Evolutionary conservation across 2,113 vertebrate species (phyloP).

Genomic region (Microtus richardsoni): DNA sequence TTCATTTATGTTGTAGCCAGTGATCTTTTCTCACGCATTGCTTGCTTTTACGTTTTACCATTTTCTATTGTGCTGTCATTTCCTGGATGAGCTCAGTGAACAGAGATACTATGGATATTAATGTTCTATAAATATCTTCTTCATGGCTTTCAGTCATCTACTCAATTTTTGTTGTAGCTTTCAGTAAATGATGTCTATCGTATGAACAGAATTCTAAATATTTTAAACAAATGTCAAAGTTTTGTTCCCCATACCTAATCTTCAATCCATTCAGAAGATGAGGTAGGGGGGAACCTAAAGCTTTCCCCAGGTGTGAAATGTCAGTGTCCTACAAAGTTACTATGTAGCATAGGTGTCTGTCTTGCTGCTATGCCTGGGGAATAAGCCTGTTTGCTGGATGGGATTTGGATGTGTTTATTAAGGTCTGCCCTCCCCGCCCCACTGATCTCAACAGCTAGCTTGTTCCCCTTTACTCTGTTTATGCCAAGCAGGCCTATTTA

Average conservation of each 20-base stretch:
- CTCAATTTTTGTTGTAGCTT: conserved; percentile 1
- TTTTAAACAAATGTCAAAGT: conserved; percentile 22
- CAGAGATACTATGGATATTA: not conserved
- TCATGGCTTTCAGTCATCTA: not conserved
- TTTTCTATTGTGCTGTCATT: not conserved
- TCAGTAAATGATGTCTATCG: not conserved
- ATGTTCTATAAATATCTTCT: not conserved
- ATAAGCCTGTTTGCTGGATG: not conserved
- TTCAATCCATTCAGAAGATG: not conserved
- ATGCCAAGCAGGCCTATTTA: not conserved
- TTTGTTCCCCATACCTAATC: conserved; percentile 7
- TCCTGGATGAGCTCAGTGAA: not conserved
- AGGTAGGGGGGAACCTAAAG: not conserved
- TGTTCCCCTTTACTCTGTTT: not conserved
- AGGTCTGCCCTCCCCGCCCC: not conserved
- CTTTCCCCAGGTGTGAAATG: not conserved
- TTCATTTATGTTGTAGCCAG: not conserved
- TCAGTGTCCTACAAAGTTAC: not conserved
- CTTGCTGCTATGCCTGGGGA: not conserved
- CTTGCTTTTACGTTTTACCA: not conserved
- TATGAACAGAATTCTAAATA: conserved; percentile 13
- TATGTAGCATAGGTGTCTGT: not conserved
- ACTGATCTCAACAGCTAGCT: conserved; percentile 29
- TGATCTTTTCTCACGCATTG: not conserved
- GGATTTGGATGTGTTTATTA: not conserved